Evolutionary conservation across 2,888 invertebrate species (phyloP), one percentile per base, ranked within the genome.

Genomic region (Pegoplata infirma): DNA sequence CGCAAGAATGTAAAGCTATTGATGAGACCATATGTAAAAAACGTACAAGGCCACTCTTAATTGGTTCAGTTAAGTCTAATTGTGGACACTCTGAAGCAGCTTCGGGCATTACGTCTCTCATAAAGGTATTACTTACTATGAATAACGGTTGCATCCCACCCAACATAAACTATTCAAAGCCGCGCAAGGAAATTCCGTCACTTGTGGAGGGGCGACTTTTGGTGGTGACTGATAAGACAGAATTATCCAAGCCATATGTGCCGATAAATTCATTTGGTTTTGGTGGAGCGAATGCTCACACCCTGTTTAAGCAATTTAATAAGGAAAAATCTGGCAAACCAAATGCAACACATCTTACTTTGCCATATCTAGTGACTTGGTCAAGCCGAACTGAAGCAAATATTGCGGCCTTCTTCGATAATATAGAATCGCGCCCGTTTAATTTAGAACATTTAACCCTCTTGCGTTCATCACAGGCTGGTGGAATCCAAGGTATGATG

Each of bases 211-310:
- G 93, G 0, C 90, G 93, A 51, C 86, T 94, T 28, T 85, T 92
- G 82, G 96, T 98, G 0, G 93, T 98, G 1, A 92, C 93, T 0
- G 95, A 94, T 59, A 91, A 91, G 87, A 93, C 89, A 10, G 92
- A 91, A 0, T 94, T 96, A 91, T 89, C 92, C 28, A 94, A 94
- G 21, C 95, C 95, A 21, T 91, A 94, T 85, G 93, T 94, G 21
- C 97, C 95, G 6, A 91, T 98, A 36, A 98, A 96, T 90, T 96
- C 96, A 6, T 98, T 98, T 87, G 98, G 98, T 0, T 98, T 98
- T 86, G 98, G 98, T 40, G 98, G 98, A 0, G 94, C 94, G 3
- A 97, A 97, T 85, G 94, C 94, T 47, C 89, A 90, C 77, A 85
- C 85, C 0, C 80, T 90, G 0, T 75, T 89, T 0, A 83, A 82